Conservation (phyloP, 1,140 invertebrate species). For the Prorops nasuta region DNA sequence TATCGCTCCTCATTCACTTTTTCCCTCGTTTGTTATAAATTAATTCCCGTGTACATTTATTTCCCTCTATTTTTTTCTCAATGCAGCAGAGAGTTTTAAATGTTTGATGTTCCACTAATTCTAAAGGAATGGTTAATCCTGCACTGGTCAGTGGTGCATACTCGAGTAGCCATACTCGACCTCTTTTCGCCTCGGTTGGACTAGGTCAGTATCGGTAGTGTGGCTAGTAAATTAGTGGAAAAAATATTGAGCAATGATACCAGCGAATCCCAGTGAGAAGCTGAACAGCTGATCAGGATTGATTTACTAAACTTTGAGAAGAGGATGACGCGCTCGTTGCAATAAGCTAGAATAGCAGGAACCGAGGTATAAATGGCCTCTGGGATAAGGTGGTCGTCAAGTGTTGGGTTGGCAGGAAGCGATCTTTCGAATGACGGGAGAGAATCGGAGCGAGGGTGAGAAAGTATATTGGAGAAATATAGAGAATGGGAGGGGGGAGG, state of each 20-base stretch:
- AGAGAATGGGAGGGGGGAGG: conserved; percentile 10
- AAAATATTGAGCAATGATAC: too few species aligned
- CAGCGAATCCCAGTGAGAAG: too few species aligned
- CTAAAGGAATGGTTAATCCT: conserved; percentile 44
- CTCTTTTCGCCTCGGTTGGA: background rate
- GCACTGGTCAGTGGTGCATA: background rate
- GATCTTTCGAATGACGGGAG: conserved; percentile 17
- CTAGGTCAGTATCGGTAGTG: too few species aligned
- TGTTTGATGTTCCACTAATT: conserved; percentile 38
- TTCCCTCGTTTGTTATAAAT: too few species aligned
- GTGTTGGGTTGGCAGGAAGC: conserved; percentile 15
- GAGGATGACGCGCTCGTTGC: background rate
- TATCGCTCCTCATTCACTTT: conserved; percentile 12
- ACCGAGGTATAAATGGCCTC: too few species aligned
- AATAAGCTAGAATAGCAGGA: too few species aligned
- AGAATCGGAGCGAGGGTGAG: background rate
- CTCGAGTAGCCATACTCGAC: conserved; percentile 1
- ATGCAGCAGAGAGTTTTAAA: too few species aligned
- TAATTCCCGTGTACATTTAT: conserved; percentile 5
- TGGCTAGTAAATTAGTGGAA: too few species aligned
- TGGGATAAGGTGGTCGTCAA: conserved; percentile 28
- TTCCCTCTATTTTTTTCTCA: conserved; percentile 1
- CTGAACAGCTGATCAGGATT: too few species aligned
- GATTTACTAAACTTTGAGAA: too few species aligned
- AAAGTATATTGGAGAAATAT: conserved; percentile 5